These are phyloP conservation scores for Adelges cooleyi DNA, from an alignment of 1,140 invertebrate species.

Conservation along the genomic window DNA sequence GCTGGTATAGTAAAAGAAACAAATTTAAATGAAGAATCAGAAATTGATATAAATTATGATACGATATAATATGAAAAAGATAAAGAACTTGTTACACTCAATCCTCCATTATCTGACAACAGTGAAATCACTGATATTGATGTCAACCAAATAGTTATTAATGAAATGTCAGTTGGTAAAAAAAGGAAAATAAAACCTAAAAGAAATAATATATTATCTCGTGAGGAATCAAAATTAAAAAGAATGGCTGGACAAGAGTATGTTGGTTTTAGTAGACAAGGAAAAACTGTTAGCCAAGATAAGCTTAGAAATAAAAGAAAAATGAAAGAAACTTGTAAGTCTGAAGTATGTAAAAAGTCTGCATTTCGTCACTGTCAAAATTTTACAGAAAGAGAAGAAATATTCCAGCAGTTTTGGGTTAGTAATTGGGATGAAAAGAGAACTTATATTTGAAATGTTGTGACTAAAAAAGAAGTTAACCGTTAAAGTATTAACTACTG, in stretches of 20 bases:
- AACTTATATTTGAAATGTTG: neutral
- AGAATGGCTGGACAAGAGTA: neutral
- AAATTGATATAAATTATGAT: neutral
- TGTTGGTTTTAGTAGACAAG: neutral
- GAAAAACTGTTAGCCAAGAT: neutral
- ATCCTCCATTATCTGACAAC: neutral
- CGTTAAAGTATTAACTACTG: constrained; percentile 25
- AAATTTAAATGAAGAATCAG: neutral
- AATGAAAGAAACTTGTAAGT: neutral
- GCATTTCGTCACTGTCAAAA: neutral
- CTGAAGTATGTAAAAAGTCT: neutral
- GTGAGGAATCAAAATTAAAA: neutral
- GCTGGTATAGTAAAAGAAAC: neutral
- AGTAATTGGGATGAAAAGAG: neutral
- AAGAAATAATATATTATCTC: neutral
- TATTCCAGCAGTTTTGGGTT: neutral
- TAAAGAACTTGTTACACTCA: neutral
- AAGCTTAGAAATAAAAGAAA: neutral
- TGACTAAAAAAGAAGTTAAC: neutral
- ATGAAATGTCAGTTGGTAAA: neutral
- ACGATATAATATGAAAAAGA: neutral
- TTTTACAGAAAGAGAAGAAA: constrained; percentile 2
- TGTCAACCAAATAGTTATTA: neutral
- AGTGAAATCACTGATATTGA: neutral
- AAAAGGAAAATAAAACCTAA: neutral